Base-by-base conservation (phyloP, 2,888 invertebrate species). In the Drosophila anomelani region DNA sequence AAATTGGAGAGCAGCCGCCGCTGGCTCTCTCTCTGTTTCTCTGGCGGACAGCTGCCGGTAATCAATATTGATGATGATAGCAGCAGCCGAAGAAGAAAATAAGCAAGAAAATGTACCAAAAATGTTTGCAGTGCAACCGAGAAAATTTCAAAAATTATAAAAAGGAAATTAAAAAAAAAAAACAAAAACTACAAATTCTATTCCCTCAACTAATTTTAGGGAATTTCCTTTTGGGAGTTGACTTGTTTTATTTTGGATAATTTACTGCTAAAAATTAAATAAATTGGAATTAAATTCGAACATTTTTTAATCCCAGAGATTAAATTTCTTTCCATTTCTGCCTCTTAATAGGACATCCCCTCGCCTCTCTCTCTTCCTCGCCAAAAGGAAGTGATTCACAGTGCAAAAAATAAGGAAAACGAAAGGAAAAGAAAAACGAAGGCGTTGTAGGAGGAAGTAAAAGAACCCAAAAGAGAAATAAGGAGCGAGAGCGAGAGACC, bases 1-100 rank as follows among this genome's bases (percentile, higher is more conserved):
- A 81, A 79, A 87, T 86, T 83, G 77, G 77, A 78, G 78, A 82
- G 63, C 70, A 57, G 55, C 46, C 41, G 64, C 38, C 53, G 57
- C 54, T 53, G 46, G 39, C 59, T 63, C 49, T 47, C 38, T 63
- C 46, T 51, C 38, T 55, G 39, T 34, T 49, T 46, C 63, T 47
- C 67, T 62, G 44, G 75, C 81, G 84, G 85, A 88, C 85, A 88
- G 85, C 85, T 85, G 89, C 85, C 85, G 85, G 85, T 87, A 86
- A 86, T 86, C 85, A 86, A 86, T 86, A 86, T 86, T 86, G 89
- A 85, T 88, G 79, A 80, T 80, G 80, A 85, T 80, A 85, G 89
- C 76, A 81, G 72, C 43, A 63, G 55, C 68, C 69, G 66, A 73
- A 72, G 82, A 73, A 81, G 76, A 85, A 77, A 83, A 80, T 78